Base-by-base conservation (phyloP, 2,888 invertebrate genomes). In the Allolobophora icterica region DNA sequence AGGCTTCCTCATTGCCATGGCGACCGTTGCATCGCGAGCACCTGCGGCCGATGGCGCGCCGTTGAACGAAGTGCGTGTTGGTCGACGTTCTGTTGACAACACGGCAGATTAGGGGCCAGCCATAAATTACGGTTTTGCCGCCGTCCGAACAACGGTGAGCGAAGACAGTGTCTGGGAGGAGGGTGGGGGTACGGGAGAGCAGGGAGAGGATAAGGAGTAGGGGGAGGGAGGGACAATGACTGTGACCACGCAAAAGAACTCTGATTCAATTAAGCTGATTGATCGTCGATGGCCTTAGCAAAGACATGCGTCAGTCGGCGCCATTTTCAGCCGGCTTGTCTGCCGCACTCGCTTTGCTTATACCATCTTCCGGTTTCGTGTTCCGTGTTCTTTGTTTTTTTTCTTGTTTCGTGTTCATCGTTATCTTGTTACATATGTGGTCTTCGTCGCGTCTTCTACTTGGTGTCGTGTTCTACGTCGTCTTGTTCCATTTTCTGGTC, bases 101-200 rank as follows among this genome's bases (percentile, higher is more conserved):
- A 71, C 71, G 71, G n/a, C 87, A 35, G 87, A 87, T 87, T 87
- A 87, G 34, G 35, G 87, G 21, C 87, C 87, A 38, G 87, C 87
- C 87, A 38, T 87, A 87, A 87, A 87, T 87, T 87, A 87, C 87
- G 34, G 87, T 87, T 87, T 87, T 87, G 87, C 38, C 87, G 35
- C 38, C 87, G 35, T 34, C 87, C 21, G 87, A 34, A 87, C 87
- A 87, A 38, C 87, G 87, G 21, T n/a, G 52, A 84, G 34, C 84
- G 84, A 35, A 17, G 33, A 33, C 84, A 21, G 87, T 38, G 34
- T 21, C 33, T 34, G 87, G 30, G 83, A 3, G 15, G 30, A 24
- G 30, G 83, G 83, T 35, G 35, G 87, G 38, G 38, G 83, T 35
- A 87, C 35, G 38, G 38, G 87, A 87, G 35, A 33, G 87, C 30